Conservation (phyloP, 2,797 vertebrate genomes). For the Varecia variegata region DNA sequence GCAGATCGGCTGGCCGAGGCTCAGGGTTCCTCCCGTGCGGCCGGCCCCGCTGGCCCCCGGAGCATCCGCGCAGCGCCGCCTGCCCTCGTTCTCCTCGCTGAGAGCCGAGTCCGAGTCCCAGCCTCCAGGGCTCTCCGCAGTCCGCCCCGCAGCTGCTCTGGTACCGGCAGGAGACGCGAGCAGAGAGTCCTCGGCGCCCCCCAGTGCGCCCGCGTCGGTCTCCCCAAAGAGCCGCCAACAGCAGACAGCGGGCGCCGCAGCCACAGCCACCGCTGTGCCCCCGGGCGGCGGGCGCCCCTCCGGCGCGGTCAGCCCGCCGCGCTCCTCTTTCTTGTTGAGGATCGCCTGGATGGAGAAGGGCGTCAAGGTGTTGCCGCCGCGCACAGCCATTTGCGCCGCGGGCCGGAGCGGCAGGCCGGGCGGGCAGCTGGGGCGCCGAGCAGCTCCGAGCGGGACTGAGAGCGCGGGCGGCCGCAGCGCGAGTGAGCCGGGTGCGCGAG, state of each 20-base stretch:
- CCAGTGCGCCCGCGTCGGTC: conserved; percentile 76
- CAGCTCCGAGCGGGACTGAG: not conserved
- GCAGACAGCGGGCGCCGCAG: conserved; percentile 78
- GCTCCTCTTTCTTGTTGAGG: conserved; percentile 94
- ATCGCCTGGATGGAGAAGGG: conserved; percentile 99
- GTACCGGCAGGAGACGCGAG: conserved; percentile 26
- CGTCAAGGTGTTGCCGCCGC: conserved; percentile 91
- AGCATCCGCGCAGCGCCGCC: conserved; percentile 72
- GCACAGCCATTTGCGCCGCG: conserved; percentile 90
- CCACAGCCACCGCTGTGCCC: conserved; percentile 54
- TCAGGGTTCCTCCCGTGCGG: conserved; percentile 44
- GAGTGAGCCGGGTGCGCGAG: conserved; percentile 16
- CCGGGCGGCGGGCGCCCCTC: conserved; percentile 71
- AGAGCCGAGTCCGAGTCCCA: conserved; percentile 96
- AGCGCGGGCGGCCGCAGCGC: not conserved
- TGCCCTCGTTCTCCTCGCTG: conserved; percentile 92
- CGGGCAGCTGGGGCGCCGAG: not conserved
- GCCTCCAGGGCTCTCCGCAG: conserved; percentile 83
- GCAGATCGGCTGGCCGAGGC: conserved; percentile 57
- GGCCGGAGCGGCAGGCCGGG: not conserved
- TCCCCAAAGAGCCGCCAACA: conserved; percentile 95
- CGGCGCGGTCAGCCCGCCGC: conserved; percentile 59
- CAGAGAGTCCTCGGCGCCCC: conserved; percentile 67
- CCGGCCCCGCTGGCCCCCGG: conserved; percentile 55
- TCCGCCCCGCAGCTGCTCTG: conserved; percentile 71